Conservation (phyloP, 1,140 invertebrate genomes). For the Acromyrmex charruanus region DNA sequence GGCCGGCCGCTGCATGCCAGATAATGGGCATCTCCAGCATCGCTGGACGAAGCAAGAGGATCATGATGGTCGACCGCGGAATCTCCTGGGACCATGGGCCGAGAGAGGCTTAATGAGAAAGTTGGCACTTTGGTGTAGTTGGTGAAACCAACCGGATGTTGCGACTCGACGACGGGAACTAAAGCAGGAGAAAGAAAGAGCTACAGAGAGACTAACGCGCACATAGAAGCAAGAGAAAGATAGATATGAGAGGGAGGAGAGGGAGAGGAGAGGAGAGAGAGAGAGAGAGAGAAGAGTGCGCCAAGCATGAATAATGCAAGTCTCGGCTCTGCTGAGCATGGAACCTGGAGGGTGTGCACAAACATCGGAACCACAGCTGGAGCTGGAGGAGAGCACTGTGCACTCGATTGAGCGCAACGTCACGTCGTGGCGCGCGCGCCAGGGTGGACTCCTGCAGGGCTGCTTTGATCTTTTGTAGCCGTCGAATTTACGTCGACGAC, state of each 20-base stretch:
- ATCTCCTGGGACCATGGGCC: conserved; percentile 32
- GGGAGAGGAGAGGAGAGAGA: background rate
- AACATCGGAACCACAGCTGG: conserved; percentile 10
- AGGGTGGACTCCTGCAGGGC: background rate
- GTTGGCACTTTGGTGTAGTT: conserved; percentile 58
- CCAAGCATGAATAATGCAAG: conserved; percentile 79
- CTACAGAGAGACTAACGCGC: conserved; percentile 11
- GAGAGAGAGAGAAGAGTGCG: conserved; percentile 50
- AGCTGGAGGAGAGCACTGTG: conserved; percentile 16
- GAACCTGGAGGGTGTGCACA: conserved; percentile 21
- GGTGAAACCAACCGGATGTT: conserved; percentile 46
- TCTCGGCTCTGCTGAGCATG: conserved; percentile 27
- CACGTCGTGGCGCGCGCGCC: background rate
- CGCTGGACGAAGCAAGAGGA: conserved; percentile 2
- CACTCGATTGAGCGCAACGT: conserved; percentile 42
- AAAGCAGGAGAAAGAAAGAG: conserved; percentile 1
- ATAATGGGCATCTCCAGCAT: conserved; percentile 39
- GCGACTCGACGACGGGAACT: conserved; percentile 30
- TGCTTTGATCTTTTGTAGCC: conserved; percentile 79
- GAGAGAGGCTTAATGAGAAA: conserved; percentile 61
- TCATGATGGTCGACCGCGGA: conserved; percentile 47
- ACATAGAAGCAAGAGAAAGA: background rate
- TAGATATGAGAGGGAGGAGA: background rate
- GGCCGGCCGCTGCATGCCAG: conserved; percentile 3
- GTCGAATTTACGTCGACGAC: conserved; percentile 75